Base-by-base conservation (phyloP, 1,140 invertebrate genomes). In the Drosophila lowei region DNA sequence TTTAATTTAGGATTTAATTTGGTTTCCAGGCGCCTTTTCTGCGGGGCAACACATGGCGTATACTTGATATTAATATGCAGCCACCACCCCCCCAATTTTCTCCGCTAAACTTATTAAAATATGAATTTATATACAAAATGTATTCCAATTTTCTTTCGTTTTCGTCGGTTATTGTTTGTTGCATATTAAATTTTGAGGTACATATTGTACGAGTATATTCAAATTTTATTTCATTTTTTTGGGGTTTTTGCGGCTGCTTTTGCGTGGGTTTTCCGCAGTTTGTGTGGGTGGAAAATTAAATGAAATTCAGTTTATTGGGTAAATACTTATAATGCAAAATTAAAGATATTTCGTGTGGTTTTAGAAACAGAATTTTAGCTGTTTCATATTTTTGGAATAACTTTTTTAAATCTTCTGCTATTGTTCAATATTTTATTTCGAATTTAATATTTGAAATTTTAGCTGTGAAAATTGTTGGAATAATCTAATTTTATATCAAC, bases 1-100 rank as follows among this genome's bases (percentile, higher is more conserved):
- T 86, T 85, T 85, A 85, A 85, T 85, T 85, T 85, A 38, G 47
- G 62, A 88, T 76, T 72, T 85, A 71, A 83, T 85, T 64, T 84
- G 67, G 65, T 77, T 81, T 70, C 18, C 15, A 13, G 11, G 11
- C 11, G 34, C 5, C 23, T 23, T 11, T 56, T 48, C 43, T 47
- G 56, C 28, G 44, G 58, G 11, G 72, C 61, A 81, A 81, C 80
- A 85, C 81, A 81, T 81, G 83, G 70, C 77, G 81, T 86, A 88
- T 81, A 71, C 83, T 76, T 68, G 65, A 78, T 78, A 81, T 44
- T 68, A 57, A 70, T 57, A 34, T 9, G 28, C n/a, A 30, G 58
- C 59, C 59, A 16, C n/a, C n/a, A n/a, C 53, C 54, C 44, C 43
- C 47, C 34, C 56, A 74, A 83, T 72, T 73, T 74, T 60, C 44